phyloP scores from a whole-genome alignment of 2,113 vertebrate genomes.

The Struthio camelus region DNA sequence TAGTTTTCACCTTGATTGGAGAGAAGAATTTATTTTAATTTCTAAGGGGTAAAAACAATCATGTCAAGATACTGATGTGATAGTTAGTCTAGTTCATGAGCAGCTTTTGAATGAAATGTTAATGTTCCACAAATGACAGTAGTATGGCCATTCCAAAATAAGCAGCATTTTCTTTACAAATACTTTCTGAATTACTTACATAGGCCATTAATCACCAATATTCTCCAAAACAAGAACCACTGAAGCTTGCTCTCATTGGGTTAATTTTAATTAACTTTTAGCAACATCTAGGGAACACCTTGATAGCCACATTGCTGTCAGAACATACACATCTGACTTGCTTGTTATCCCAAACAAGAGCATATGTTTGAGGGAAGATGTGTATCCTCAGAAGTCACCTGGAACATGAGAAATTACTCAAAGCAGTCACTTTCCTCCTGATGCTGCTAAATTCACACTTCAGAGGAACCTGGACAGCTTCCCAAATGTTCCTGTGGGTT shows the following conservation, averaged over 20 bases:
- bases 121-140: no score
- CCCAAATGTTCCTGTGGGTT: not conserved
- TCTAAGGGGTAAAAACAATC: not conserved
- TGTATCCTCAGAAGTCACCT: not conserved
- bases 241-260: not conserved
- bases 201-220: not conserved
- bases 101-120: not conserved
- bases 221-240: not conserved
- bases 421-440: not conserved
- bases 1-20: not conserved
- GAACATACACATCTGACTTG: not conserved
- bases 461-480: not conserved
- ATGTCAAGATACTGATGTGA: not conserved
- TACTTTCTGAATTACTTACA: not conserved
- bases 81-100: not conserved
- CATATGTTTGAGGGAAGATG: not conserved
- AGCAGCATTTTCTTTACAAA: not conserved
- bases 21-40: not conserved
- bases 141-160: not conserved
- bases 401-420: not conserved
- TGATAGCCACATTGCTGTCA: fast-evolving
- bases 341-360: not conserved
- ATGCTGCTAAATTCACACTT: not conserved
- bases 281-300: not conserved
- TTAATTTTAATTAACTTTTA: not conserved